phyloP scores from a whole-genome alignment of 2,888 invertebrate genomes.

The Globia sparganii region DNA sequence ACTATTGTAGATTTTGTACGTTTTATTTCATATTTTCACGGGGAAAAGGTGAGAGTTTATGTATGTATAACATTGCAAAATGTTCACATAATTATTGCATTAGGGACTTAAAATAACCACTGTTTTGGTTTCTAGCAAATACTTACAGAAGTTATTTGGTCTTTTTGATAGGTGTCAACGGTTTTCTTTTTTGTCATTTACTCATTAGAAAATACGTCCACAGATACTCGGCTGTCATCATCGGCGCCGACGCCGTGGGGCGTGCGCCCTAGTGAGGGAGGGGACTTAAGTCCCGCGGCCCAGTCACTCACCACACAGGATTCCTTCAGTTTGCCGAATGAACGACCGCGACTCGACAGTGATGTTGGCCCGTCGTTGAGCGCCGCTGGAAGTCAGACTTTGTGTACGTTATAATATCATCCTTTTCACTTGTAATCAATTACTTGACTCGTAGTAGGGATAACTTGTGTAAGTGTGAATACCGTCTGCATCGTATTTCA shows the following conservation, averaged over 20 bases:
- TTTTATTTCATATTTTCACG: slow-evolving; percentile 42
- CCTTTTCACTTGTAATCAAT: background rate
- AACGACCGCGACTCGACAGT: slow-evolving; percentile 84
- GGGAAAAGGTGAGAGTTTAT: slow-evolving; percentile 31
- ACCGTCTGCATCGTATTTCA: background rate
- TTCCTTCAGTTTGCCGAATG: slow-evolving; percentile 76
- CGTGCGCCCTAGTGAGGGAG: slow-evolving; percentile 63
- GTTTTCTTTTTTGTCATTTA: background rate
- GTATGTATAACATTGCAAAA: slow-evolving; percentile 11
- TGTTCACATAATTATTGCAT: background rate
- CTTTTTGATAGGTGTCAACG: background rate
- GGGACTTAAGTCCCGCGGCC: slow-evolving; percentile 78
- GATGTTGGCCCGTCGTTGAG: slow-evolving; percentile 88
- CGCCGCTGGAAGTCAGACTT: slow-evolving; percentile 87
- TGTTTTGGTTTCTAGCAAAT: slow-evolving; percentile 1
- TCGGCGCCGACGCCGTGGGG: slow-evolving; percentile 85
- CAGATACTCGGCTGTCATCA: slow-evolving; percentile 80
- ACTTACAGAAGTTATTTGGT: background rate
- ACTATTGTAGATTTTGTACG: background rate
- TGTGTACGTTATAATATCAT: slow-evolving; percentile 71
- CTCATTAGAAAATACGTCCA: slow-evolving; percentile 22
- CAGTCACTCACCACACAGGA: slow-evolving; percentile 79
- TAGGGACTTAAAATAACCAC: background rate
- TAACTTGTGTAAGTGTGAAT: background rate
- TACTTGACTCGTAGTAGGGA: background rate